Base-by-base conservation (phyloP, 2,888 invertebrate species). In the Lymantria dispar region DNA sequence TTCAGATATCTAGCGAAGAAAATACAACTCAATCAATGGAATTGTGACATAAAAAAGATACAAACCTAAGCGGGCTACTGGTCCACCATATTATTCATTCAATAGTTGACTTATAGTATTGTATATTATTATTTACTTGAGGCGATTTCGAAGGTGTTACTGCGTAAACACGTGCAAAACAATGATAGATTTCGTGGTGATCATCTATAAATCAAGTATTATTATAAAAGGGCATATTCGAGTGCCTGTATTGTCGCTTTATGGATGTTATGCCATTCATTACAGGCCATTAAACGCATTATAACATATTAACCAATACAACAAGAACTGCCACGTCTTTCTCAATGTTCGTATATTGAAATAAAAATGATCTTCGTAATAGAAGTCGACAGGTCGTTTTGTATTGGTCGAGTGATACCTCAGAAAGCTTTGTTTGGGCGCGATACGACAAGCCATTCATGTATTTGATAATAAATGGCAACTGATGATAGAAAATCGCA, bases 261-360 rank as follows among this genome's bases (percentile, higher is more conserved):
- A 91, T 91, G 82, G 90, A 88, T 91, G 91, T 91, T 89, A 89
- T 87, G 78, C 87, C 82, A 88, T 91, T 89, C 90, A 90, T 90
- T 91, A 89, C 91, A 88, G 76, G 84, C 89, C 91, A 91, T 91
- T 91, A 88, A 90, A 86, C 83, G 85, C 80, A 87, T 89, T 91
- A 90, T 90, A 83, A 84, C 67, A 68, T 73, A 65, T 68, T 77
- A 72, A 80, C 87, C 82, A 80, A 50, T 50, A 3, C 60, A 65
- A 33, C 13, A 36, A 60, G 85, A 76, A 45, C 83, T 59, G 46
- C 65, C 66, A 47, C 54, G 50, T 48, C 58, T 60, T 54, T 60
- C 54, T 8, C 46, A 37, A 11, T 14, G 43, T 36, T 48, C 44
- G 30, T 36, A 14, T n/a, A 22, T 43, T 14, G 57, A 64, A 60